Evolutionary conservation across 2,888 invertebrate species (phyloP), one percentile per base, ranked within the genome.

Genomic region (Cyaniris semiargus): DNA sequence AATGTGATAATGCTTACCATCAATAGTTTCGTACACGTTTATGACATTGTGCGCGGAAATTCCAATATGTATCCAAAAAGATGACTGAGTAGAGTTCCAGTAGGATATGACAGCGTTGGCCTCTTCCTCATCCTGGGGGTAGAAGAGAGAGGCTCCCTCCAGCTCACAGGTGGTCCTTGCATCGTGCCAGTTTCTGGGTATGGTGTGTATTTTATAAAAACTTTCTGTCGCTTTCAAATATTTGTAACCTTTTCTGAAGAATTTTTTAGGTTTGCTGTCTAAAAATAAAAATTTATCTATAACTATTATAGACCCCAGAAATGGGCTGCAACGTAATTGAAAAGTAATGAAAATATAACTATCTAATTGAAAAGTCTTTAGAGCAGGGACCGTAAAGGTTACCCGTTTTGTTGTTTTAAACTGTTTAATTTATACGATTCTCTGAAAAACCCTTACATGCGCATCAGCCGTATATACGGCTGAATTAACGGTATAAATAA

Each of bases 161-260:
- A 82, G 53, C 0, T 82, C 83, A 78, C 92, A 92, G n/a, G 79
- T 81, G 5, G 79, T 82, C 79, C 86, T 88, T 0, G 90, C 91
- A 0, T 87, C 86, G 6, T 82, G 58, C 90, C 90, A 92, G 13
- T 81, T 82, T 78, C 83, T 86, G 5, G 84, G 84, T 31, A 87
- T 75, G 0, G 88, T 89, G 76, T 91, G 89, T 27, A 91, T 83
- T 82, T 92, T 92, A 82, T 91, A 92, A 78, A 91, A 92, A 78
- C 86, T 85, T 8, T 85, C 76, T 6, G 85, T 82, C 0, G 78
- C 79, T 27, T 87, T 84, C 77, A 90, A 75, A 78, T 83, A 91
- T 8, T 77, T 84, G 80, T 91, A 92, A 81, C 92, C 91, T 56
- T 85, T 87, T 6, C 91, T 86, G 79, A 91, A 92, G 80, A 88